These are phyloP conservation scores for Drosophila ohnishii DNA, from an alignment of 1,140 invertebrate species.

Conservation along the genomic window DNA sequence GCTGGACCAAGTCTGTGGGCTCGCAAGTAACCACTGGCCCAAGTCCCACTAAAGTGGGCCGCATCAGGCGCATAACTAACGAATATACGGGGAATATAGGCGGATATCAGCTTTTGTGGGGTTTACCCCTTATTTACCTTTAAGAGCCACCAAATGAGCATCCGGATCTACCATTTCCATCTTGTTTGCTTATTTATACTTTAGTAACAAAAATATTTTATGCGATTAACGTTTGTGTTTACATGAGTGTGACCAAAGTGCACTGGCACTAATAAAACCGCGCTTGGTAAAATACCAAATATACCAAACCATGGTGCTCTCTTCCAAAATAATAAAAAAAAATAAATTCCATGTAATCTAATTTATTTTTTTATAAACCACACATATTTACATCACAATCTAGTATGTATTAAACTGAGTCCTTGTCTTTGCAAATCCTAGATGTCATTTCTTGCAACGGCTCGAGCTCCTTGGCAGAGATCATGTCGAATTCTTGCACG, in stretches of 20 bases:
- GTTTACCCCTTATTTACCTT: conserved; percentile 25
- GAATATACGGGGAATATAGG: too few relatives aligned
- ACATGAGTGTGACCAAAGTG: conserved; percentile 13
- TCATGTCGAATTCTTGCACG: conserved; percentile 93
- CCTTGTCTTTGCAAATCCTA: conserved; percentile 86
- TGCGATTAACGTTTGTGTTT: conserved; percentile 20
- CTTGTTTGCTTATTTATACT: background rate
- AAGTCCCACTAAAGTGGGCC: conserved; percentile 57
- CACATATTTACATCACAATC: conserved; percentile 32
- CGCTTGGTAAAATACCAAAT: conserved; percentile 2
- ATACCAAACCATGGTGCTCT: background rate
- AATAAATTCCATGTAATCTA: background rate
- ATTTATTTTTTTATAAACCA: conserved; percentile 18
- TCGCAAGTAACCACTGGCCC: conserved; percentile 67
- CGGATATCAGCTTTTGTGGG: background rate
- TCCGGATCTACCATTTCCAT: conserved; percentile 60
- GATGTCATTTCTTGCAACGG: conserved; percentile 91
- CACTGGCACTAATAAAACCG: background rate
- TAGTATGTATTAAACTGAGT: conserved; percentile 19
- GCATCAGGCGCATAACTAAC: conserved; percentile 64
- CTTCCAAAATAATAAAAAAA: background rate
- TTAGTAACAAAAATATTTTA: background rate
- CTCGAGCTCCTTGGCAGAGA: conserved; percentile 94
- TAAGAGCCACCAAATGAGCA: conserved; percentile 64
- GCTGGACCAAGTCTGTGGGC: conserved; percentile 52